Conservation (phyloP, 2,888 invertebrate genomes). For the Cistogaster globosa region DNA sequence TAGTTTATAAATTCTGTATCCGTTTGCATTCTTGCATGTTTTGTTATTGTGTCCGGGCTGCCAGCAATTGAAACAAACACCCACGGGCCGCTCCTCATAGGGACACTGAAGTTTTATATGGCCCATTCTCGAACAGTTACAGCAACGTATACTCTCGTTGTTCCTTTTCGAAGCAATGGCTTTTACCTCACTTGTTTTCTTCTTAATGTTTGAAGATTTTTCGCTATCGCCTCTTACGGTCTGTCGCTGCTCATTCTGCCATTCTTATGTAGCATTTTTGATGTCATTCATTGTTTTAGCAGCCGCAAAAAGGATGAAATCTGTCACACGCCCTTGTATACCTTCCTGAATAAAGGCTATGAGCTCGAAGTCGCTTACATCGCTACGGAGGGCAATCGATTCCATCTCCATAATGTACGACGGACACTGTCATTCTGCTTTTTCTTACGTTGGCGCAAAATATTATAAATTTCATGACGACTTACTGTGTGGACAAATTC, state of each 20-base stretch:
- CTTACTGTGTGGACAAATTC: conserved; percentile 50
- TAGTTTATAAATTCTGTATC: conserved; percentile 4
- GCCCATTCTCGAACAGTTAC: conserved; percentile 16
- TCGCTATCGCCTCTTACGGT: too few species aligned
- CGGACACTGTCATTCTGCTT: conserved; percentile 56
- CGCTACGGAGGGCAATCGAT: too few species aligned
- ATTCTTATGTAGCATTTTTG: conserved; percentile 27
- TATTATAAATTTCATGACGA: conserved; percentile 59
- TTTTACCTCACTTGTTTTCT: conserved; percentile 25
- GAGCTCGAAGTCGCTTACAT: too few species aligned
- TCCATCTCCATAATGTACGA: conserved; percentile 67
- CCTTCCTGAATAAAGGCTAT: too few species aligned
- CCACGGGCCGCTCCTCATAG: too few species aligned
- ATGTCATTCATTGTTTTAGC: too few species aligned
- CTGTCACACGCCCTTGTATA: too few species aligned
- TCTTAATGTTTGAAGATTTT: too few species aligned
- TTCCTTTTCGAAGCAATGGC: background rate
- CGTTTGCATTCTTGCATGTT: conserved; percentile 16
- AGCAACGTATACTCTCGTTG: conserved; percentile 21
- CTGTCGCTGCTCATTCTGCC: conserved; percentile 48
- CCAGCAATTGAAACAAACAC: too few species aligned
- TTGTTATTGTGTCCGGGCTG: too few species aligned
- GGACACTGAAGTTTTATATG: too few species aligned
- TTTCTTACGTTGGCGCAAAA: conserved; percentile 27
- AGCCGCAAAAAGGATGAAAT: too few species aligned